Percentiles rank a stretch among this genome's conserved stretches.
Evolutionary conservation across 2,113 vertebrate species (phyloP).

Genomic region (Petromus typicus): DNA sequence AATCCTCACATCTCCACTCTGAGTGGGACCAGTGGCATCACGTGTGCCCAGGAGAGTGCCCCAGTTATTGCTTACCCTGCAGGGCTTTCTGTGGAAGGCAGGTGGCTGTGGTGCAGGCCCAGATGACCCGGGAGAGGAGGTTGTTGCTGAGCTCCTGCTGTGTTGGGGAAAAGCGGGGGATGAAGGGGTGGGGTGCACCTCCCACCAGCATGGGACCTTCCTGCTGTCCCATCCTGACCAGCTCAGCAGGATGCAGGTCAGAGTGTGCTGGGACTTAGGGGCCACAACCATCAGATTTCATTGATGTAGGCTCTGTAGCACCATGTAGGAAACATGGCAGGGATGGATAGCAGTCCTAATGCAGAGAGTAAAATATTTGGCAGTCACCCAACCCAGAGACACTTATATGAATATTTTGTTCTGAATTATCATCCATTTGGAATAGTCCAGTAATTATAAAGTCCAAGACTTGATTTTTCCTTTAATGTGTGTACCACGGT

Average conservation of each 20-base stretch:
- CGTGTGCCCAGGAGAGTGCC: neutral
- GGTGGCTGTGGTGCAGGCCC: neutral
- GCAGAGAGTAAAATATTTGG: neutral
- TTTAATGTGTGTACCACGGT: conserved; percentile 16
- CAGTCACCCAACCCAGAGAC: neutral
- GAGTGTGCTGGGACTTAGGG: neutral
- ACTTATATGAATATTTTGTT: neutral
- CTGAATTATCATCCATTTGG: neutral
- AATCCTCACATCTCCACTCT: no score
- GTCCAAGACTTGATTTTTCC: neutral
- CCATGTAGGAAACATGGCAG: neutral
- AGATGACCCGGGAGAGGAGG: neutral
- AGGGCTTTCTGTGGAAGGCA: neutral
- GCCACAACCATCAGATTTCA: neutral
- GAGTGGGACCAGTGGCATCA: neutral
- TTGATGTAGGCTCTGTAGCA: neutral
- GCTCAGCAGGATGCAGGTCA: neutral
- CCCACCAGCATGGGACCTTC: accelerated
- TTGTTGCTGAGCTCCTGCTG: neutral
- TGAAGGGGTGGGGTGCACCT: neutral
- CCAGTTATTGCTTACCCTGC: neutral
- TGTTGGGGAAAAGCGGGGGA: neutral
- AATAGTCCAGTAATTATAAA: conserved; percentile 19
- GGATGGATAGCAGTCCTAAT: neutral
- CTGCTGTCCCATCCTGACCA: neutral